Conservation (phyloP, 2,888 invertebrate genomes). For the Clistopyga incitator region DNA sequence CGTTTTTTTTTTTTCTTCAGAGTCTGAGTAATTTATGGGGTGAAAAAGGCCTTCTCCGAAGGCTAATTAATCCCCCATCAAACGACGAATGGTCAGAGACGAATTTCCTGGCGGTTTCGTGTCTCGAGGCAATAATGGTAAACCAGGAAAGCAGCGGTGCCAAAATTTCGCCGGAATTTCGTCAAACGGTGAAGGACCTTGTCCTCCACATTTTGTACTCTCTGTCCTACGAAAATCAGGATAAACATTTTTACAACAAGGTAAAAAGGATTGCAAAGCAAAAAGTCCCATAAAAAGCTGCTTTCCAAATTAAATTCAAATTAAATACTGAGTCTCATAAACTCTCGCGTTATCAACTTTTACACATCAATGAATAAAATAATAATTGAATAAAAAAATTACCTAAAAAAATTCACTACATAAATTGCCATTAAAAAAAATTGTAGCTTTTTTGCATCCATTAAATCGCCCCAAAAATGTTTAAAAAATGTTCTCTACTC, state of each 20-base stretch:
- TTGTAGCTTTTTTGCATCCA: no score
- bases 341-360: no score
- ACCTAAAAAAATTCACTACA: no score
- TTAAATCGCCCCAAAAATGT: no score
- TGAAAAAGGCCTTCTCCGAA: conserved; percentile 71
- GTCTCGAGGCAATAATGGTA: conserved; percentile 77
- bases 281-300: background rate
- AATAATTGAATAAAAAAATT: no score
- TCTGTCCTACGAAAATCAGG: conserved; percentile 64
- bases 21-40: conserved; percentile 74
- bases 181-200: conserved; percentile 71
- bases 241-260: conserved; percentile 73
- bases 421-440: no score
- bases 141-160: conserved; percentile 69
- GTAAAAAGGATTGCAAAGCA: conserved; percentile 63
- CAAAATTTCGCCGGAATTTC: conserved; percentile 71
- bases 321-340: no score
- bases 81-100: conserved; percentile 74
- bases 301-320: no score
- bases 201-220: conserved; percentile 69
- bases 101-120: conserved; percentile 75
- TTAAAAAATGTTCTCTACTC: no score
- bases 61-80: conserved; percentile 68
- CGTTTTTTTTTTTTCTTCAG: conserved; percentile 70
- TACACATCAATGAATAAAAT: no score